Base-by-base conservation (phyloP, 2,797 vertebrate genomes). In the Melanotaenia parkinsoni region DNA sequence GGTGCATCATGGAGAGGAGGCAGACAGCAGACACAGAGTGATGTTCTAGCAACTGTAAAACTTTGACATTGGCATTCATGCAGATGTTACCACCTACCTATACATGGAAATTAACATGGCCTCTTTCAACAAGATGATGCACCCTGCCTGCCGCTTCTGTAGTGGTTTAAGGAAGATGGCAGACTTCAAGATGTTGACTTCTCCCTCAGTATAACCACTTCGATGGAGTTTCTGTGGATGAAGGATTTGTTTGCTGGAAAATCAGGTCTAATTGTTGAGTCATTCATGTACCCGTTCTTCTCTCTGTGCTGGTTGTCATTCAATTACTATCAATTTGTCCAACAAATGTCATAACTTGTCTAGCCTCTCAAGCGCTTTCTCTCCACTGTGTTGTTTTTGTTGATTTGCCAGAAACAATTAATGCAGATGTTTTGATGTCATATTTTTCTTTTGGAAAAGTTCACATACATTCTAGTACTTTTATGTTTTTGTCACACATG, bases 51-150 rank as follows among this genome's bases (percentile, higher is more conserved):
- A 50, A 50, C 20, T 20, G 43, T 47, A 20, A 47, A 47, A 47
- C n/a, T 7, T n/a, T 7, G 20, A 12, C 9, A 2, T 10, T 22
- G n/a, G 8, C 47, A 22, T 51, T 4, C n/a, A 51, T 51, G 9
- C 10, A 11, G n/a, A 22, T 51, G 20, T 10, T 11, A 53, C 24
- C 24, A 54, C 24, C 51, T 7, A 28, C 22, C 22, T 28, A 2
- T 28, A 54, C n/a, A 51, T 5, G 24, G 24, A 26, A 18, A 50
- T 59, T 12, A 4, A 12, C 3, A 14, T 61, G 12, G 4, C 12
- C 33, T 69, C 35, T 53, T 59, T 69, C 59, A 51, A 24, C 24
- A 28, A 26, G 24, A 26, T 28, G 51, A 14, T 26, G 50, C n/a
- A 24, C 16, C 8, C 59, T 28, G 26, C 8, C 59, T 28, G 26